phyloP scores from a whole-genome alignment of 2,888 invertebrate genomes.

The Ptilodon capucinus region DNA sequence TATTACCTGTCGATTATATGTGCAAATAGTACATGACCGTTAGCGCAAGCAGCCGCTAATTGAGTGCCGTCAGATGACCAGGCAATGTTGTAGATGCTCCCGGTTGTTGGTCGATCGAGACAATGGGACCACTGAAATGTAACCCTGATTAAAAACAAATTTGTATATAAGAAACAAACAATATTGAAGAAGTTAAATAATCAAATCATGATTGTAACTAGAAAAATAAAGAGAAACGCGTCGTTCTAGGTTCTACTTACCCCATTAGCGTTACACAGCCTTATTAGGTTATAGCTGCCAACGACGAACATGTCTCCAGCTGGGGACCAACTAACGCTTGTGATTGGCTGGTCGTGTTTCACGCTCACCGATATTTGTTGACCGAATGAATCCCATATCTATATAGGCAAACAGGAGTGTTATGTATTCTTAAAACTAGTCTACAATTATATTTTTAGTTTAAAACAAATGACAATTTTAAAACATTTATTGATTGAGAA shows the following conservation, averaged over 20 bases:
- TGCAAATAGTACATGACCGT: conserved; percentile 94
- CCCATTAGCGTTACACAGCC: conserved; percentile 96
- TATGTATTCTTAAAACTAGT: too few species aligned
- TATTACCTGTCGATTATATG: conserved; percentile 93
- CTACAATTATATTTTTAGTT: too few species aligned
- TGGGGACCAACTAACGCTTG: conserved; percentile 94
- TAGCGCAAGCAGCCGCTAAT: conserved; percentile 96
- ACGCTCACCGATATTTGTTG: conserved; percentile 93
- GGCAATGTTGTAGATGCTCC: conserved; percentile 93
- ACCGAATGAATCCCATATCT: conserved; percentile 97
- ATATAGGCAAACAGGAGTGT: not conserved
- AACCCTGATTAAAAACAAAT: not conserved
- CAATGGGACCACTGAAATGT: conserved; percentile 95
- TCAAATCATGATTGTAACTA: not conserved
- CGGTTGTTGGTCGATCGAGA: conserved; percentile 93
- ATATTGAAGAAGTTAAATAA: not conserved
- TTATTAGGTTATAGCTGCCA: conserved; percentile 95
- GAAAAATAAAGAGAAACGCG: not conserved
- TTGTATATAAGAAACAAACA: too few species aligned
- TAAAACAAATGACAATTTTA: not conserved
- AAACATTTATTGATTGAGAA: not conserved
- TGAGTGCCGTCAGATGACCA: conserved; percentile 99
- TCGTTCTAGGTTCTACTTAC: conserved; percentile 82
- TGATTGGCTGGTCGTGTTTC: conserved; percentile 94
- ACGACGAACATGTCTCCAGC: conserved; percentile 95